Conservation (phyloP, 2,797 vertebrate genomes). For the Huso huso region DNA sequence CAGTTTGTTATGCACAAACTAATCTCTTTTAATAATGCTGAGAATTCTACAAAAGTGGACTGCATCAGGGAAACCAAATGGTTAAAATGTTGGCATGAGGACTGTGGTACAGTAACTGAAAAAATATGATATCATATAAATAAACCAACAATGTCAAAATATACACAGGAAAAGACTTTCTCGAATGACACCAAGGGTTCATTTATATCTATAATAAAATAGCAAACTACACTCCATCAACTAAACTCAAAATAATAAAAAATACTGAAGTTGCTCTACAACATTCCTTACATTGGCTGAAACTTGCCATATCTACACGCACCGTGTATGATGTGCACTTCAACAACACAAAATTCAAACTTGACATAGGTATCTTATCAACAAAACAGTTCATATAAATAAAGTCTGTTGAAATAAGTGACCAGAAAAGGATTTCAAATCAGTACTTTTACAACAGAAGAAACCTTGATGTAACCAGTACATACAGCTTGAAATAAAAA, state of each 20-base stretch:
- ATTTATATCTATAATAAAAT: conserved; percentile 23
- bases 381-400: conserved; percentile 71
- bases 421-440: conserved; percentile 59
- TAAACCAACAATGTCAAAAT: conserved; percentile 74
- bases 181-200: conserved; percentile 47
- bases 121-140: conserved; percentile 65
- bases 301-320: conserved; percentile 60
- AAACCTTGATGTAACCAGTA: conserved; percentile 88
- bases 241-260: conserved; percentile 24
- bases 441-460: conserved; percentile 70
- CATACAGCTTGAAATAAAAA: conserved; percentile 70
- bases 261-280: conserved; percentile 40
- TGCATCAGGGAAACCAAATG: conserved; percentile 42
- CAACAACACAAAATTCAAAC: conserved; percentile 54
- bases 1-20: conserved; percentile 39
- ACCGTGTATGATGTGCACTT: conserved; percentile 59
- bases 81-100: conserved; percentile 54
- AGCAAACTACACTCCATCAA: conserved; percentile 42
- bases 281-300: conserved; percentile 41
- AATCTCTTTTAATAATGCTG: conserved; percentile 4
- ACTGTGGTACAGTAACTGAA: conserved; percentile 57
- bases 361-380: conserved; percentile 43
- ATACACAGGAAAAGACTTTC: conserved; percentile 74
- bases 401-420: conserved; percentile 70
- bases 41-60: conserved; percentile 41